Base-by-base conservation (phyloP, 1,140 invertebrate species). In the Eumaeus atala region DNA sequence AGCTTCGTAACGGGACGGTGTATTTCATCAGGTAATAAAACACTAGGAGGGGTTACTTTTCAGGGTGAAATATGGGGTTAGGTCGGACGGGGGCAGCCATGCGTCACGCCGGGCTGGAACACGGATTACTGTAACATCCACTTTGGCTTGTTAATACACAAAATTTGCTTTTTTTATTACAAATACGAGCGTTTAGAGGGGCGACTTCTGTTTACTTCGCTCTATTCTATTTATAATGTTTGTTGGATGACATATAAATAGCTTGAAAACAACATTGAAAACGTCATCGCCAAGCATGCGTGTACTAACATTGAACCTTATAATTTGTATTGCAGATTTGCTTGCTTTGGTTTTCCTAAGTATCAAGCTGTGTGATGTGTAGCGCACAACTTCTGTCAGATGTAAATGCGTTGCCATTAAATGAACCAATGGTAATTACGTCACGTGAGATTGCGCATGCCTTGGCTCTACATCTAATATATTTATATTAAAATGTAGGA, bases 21-120 rank as follows among this genome's bases (percentile, higher is more conserved):
- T 54, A 59, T 74, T 77, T 77, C 74, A 73, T 72, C 74, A 71
- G 68, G 67, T 72, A 72, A 79, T 77, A 74, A 79, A 75, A 72
- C 70, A 72, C 67, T 64, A 61, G 53, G 50, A 50, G 62, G 63
- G 67, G 66, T 71, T 71, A 69, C 64, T 71, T 71, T 61, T 62
- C 64, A 62, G 62, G 59, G 62, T 75, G 72, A 74, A 53, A 63
- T 74, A 72, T 71, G 70, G 68, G 74, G 68, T 71, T 64, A 67
- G 75, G 71, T 74, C 69, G 69, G 51, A 50, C 50, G 51, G 62
- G 68, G 68, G 64, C 66, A 62, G 48, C 64, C 63, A 66, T 77
- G 61, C 63, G 66, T 77, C 72, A 72, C 59, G 9, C 14, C 61
- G 60, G 49, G 59, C 44, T 58, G 54, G 54, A 61, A 56, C 64